phyloP scores from a whole-genome alignment of 1,140 invertebrate species.

The Watersipora subatra region DNA sequence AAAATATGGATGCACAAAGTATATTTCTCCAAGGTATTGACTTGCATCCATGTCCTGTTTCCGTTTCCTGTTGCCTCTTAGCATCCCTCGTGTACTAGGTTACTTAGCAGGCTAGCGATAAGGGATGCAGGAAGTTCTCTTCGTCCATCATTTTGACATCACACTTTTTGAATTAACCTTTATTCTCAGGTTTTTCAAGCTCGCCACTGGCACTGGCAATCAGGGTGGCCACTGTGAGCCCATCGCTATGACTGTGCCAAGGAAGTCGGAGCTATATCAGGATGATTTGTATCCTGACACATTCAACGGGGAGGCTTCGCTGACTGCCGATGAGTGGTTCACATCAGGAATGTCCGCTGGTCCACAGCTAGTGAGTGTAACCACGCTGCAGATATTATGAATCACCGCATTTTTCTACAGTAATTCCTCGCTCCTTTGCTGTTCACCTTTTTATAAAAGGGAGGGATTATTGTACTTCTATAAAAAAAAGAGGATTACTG shows the following conservation, averaged over 20 bases:
- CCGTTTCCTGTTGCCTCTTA: too few relatives aligned
- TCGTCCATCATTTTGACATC: too few relatives aligned
- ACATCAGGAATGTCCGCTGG: conserved; percentile 59
- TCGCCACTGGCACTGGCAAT: conserved; percentile 48
- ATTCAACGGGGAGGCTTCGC: conserved; percentile 68
- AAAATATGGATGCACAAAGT: too few relatives aligned
- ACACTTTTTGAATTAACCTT: too few relatives aligned
- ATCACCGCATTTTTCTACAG: not conserved
- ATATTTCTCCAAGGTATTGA: too few relatives aligned
- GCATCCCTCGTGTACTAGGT: too few relatives aligned
- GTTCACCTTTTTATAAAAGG: too few relatives aligned
- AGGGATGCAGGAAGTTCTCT: too few relatives aligned
- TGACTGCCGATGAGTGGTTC: conserved; percentile 87
- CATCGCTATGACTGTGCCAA: conserved; percentile 92
- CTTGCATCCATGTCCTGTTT: too few relatives aligned
- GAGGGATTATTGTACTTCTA: too few relatives aligned
- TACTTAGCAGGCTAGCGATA: too few relatives aligned
- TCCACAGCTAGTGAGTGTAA: conserved; percentile 53
- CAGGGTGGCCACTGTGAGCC: conserved; percentile 94
- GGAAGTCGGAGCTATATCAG: conserved; percentile 96
- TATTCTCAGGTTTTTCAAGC: conserved; percentile 66
- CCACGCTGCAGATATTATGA: not conserved
- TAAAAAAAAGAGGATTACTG: too few relatives aligned
- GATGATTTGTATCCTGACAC: conserved; percentile 97
- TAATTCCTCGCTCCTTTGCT: not conserved